Percentiles rank a stretch among this genome's conserved stretches.
These are phyloP conservation scores for Amphipoea lucens DNA, from an alignment of 2,888 invertebrate species.

Conservation along the genomic window DNA sequence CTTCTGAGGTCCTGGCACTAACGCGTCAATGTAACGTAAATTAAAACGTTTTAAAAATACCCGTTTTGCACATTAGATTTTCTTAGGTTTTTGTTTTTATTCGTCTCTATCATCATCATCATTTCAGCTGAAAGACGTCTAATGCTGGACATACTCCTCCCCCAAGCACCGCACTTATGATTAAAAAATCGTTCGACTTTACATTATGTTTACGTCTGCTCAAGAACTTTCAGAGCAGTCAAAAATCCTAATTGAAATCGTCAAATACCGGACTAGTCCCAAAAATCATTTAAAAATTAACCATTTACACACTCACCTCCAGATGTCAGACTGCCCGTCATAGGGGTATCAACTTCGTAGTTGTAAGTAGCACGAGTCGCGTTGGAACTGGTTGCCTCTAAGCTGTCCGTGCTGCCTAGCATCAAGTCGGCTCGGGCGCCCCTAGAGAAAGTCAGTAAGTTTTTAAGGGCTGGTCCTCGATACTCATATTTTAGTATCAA, in stretches of 20 bases:
- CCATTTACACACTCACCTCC: constrained; percentile 80
- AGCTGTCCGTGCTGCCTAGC: constrained; percentile 92
- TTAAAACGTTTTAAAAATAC: background rate
- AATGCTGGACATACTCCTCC: no score
- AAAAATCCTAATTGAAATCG: no score
- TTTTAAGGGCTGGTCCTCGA: background rate
- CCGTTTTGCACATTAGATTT: background rate
- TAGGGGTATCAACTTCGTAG: constrained; percentile 95
- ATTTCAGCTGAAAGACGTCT: no score
- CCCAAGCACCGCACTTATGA: no score
- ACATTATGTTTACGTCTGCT: no score
- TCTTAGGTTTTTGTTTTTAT: no score
- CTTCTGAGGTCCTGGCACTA: background rate
- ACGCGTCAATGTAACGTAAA: background rate
- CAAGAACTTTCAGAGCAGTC: background rate
- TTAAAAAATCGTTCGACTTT: background rate
- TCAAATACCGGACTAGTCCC: constrained; percentile 22
- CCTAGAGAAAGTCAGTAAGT: constrained; percentile 51
- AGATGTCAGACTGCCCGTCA: constrained; percentile 96
- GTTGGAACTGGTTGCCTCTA: constrained; percentile 94
- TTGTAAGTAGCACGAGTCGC: constrained; percentile 96
- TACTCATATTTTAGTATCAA: background rate
- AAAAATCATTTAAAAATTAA: background rate
- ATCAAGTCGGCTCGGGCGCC: constrained; percentile 90
- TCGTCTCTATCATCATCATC: no score